Conservation (phyloP, 2,113 vertebrate species). For the Eurystomus gularis region DNA sequence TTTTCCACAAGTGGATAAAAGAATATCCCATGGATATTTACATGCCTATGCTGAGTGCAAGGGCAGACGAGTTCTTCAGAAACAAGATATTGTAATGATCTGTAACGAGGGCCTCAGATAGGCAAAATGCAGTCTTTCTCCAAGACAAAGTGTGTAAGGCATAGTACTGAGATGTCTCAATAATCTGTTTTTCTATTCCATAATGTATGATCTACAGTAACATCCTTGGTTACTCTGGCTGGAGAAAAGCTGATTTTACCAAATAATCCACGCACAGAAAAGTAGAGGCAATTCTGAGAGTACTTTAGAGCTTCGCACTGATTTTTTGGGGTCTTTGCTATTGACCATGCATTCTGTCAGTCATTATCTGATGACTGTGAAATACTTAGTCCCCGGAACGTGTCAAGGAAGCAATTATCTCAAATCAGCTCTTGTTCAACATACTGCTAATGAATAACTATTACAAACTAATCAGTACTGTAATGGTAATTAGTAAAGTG, state of each 20-base stretch:
- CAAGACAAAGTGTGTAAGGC: neutral
- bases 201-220: neutral
- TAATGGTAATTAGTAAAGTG: slow-evolving; percentile 28
- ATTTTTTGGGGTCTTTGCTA: neutral
- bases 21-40: neutral
- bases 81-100: neutral
- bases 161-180: neutral
- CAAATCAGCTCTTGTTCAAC: slow-evolving; percentile 13
- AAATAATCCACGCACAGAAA: neutral
- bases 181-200: neutral
- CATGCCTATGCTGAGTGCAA: neutral
- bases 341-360: neutral
- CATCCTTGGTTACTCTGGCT: neutral
- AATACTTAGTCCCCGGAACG: neutral
- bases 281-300: neutral
- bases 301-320: neutral
- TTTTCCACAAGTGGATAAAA: neutral
- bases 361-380: neutral
- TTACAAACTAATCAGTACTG: slow-evolving; percentile 15
- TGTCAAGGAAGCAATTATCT: neutral
- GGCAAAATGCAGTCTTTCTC: neutral
- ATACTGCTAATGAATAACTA: slow-evolving; percentile 28
- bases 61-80: neutral
- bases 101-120: neutral
- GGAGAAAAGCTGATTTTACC: neutral